Percentiles rank a stretch among this genome's conserved stretches.
Conservation (phyloP, 2,797 vertebrate genomes). For the Paramormyrops hopkinsi region DNA sequence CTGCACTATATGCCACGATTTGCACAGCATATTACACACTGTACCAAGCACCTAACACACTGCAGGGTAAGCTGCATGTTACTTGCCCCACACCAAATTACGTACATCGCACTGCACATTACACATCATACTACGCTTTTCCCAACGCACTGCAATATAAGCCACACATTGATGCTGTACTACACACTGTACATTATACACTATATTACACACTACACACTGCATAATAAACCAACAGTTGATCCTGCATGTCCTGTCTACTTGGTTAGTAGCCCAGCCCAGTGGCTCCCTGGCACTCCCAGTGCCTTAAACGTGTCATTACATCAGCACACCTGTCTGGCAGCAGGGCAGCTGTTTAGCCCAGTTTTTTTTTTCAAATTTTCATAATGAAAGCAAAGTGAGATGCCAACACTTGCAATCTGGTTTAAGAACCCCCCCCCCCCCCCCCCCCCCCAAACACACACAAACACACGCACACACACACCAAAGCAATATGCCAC, state of each 20-base stretch:
- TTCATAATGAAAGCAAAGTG: not conserved
- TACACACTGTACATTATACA: not conserved
- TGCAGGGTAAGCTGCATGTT: not conserved
- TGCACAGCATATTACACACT: not conserved
- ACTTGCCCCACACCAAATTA: not conserved
- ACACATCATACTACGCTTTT: not conserved
- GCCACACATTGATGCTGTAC: not conserved
- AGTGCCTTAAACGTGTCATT: not conserved
- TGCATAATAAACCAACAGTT: not conserved
- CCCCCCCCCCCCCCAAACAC: not conserved
- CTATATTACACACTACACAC: not conserved
- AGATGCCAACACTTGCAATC: not conserved
- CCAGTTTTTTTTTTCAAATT: not conserved
- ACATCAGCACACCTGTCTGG: not conserved
- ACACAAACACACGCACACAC: not conserved
- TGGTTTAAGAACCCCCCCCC: not conserved
- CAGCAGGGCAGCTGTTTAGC: not conserved
- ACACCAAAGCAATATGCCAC: not conserved
- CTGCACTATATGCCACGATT: not conserved
- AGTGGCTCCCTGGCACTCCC: not conserved
- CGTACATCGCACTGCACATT: not conserved
- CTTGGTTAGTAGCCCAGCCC: not conserved
- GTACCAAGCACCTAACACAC: not conserved
- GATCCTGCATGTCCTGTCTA: not conserved
- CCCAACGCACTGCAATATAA: not conserved